Base-by-base conservation (phyloP, 2,797 vertebrate species). In the Clarias pachynema region DNA sequence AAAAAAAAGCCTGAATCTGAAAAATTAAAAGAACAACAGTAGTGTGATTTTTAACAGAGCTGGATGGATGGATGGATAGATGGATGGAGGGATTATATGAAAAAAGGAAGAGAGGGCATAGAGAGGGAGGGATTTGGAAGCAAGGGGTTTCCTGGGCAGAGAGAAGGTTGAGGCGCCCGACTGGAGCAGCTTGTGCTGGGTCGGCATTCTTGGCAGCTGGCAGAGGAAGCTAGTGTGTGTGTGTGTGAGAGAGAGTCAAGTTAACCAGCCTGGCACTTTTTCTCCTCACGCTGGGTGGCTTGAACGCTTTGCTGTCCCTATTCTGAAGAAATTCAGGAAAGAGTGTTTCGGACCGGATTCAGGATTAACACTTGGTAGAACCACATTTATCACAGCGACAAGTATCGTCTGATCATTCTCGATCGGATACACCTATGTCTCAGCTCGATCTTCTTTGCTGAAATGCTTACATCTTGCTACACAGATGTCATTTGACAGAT, bases 131-230 rank as follows among this genome's bases (percentile, higher is more conserved):
- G 79, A 65, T 65, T 80, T 80, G 7, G 24, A 56, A 68, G 44
- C 75, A 29, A 40, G 56, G 85, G 68, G 82, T 73, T 88, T 91
- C 63, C 57, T 84, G 31, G 79, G 81, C 86, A 75, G 84, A 87
- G 89, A 89, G 81, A 87, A 57, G 60, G 12, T 80, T 80, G 85
- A 86, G 66, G 86, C 60, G 26, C 63, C 82, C 53, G 60, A 86
- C 34, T 37, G 40, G 79, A 86, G 65, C 84, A 86, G 84, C 72
- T 63, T 77, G 59, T 79, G 68, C 78, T 81, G 65, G 86, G 81
- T 66, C 40, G 84, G 72, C 87, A 77, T 86, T 90, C 75, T 87
- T 83, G 68, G 84, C 78, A 86, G 63, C 5, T 68, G 85, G 84
- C 44, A 79, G 84, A 84, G 87, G 69, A 86, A 69, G 62, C 80